phyloP scores from a whole-genome alignment of 1,140 invertebrate species.

The Argopecten irradians region DNA sequence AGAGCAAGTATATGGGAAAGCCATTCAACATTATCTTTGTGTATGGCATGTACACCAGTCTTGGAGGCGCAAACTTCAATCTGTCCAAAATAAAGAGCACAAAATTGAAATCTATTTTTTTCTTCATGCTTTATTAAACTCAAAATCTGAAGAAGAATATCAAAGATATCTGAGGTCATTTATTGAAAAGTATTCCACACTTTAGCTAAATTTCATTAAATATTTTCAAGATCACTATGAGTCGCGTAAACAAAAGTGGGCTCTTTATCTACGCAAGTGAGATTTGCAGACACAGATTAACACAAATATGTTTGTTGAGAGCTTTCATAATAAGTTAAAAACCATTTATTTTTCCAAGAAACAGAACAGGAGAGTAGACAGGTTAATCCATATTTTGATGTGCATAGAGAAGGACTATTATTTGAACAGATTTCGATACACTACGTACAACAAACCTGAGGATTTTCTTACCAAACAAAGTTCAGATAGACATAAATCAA shows the following conservation, averaged over 20 bases:
- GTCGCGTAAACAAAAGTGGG: constrained; percentile 37
- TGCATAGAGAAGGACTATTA: constrained; percentile 35
- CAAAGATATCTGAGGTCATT: neutral
- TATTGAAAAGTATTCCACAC: neutral
- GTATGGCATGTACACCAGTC: constrained; percentile 38
- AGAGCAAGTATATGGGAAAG: neutral
- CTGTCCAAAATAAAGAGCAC: constrained; percentile 25
- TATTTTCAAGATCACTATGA: constrained; percentile 33
- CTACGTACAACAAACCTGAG: constrained; percentile 25
- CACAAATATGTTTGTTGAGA: constrained; percentile 44
- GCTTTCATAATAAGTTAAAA: constrained; percentile 39
- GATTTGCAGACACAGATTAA: constrained; percentile 9
- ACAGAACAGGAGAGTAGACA: constrained; percentile 35
- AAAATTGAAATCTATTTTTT: constrained; percentile 27
- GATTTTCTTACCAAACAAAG: neutral
- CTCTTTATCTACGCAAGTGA: constrained; percentile 14
- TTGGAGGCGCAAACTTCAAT: constrained; percentile 27
- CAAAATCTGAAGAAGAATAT: constrained; percentile 30
- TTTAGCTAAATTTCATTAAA: constrained; percentile 27
- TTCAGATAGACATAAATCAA: neutral
- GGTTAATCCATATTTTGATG: constrained; percentile 26
- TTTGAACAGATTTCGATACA: neutral
- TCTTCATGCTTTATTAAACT: constrained; percentile 32
- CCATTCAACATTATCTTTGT: constrained; percentile 36
- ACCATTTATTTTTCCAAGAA: constrained; percentile 33